These are phyloP conservation scores for Ectemnius cavifrons DNA, from an alignment of 2,888 invertebrate species.

Conservation along the genomic window DNA sequence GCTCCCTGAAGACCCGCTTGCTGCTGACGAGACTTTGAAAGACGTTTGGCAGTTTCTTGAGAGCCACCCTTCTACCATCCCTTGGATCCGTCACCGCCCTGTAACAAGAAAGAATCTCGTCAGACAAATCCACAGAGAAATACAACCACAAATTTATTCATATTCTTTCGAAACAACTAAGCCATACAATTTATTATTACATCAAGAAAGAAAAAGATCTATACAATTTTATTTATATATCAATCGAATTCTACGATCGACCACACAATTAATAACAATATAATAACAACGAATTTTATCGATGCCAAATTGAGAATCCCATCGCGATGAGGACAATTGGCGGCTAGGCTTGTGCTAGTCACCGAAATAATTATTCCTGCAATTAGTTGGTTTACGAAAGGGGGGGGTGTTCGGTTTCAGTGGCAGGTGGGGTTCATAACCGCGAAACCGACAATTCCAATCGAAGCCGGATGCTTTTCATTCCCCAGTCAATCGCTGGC, in stretches of 20 bases:
- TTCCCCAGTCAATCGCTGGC: slow-evolving; percentile 48
- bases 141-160: no score
- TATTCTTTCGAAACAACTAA: no score
- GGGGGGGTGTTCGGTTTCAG: slow-evolving; percentile 49
- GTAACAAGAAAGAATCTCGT: slow-evolving; percentile 74
- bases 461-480: slow-evolving; percentile 34
- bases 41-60: slow-evolving; percentile 99
- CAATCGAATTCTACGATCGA: no score
- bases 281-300: no score
- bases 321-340: slow-evolving; percentile 5
- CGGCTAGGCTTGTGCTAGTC: slow-evolving; percentile 20
- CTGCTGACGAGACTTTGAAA: slow-evolving; percentile 99
- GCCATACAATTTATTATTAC: no score
- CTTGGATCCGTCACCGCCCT: slow-evolving; percentile 99
- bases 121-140: no score
- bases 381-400: slow-evolving; percentile 61
- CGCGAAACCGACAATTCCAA: slow-evolving; percentile 52
- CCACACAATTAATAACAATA: no score
- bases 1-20: slow-evolving; percentile 98
- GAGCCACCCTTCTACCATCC: slow-evolving; percentile 97
- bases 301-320: no score
- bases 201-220: no score
- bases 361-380: slow-evolving; percentile 60
- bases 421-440: slow-evolving; percentile 36
- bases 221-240: no score